Evolutionary conservation across 2,797 vertebrate genomes (phyloP).

Genomic region (Eptatretus atami): DNA sequence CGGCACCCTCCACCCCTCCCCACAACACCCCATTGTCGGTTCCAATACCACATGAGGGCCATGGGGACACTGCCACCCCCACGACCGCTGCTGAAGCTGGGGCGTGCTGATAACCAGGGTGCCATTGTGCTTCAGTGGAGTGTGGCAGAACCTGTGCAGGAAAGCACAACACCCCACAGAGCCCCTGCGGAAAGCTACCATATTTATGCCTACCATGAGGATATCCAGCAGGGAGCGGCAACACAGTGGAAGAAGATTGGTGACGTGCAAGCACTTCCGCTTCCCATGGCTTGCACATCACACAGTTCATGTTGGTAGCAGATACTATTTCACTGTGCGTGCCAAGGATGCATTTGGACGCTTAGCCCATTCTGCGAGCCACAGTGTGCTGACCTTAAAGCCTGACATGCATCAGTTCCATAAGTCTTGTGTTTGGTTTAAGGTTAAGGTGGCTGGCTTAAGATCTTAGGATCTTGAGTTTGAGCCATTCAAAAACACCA

Average conservation of each 20-base stretch:
- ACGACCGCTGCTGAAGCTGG: conserved; percentile 80
- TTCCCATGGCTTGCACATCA: conserved; percentile 95
- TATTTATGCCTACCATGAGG: conserved; percentile 84
- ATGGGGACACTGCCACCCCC: conserved; percentile 46
- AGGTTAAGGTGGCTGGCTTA: no score
- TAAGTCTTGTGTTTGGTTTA: no score
- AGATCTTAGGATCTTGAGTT: no score
- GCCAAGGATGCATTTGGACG: conserved; percentile 83
- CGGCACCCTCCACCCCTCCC: no score
- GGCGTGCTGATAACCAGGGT: conserved; percentile 66
- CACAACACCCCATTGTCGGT: no score
- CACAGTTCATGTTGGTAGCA: conserved; percentile 93
- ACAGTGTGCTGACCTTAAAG: conserved; percentile 77
- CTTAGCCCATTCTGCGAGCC: conserved; percentile 83
- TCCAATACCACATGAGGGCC: conserved; percentile 36
- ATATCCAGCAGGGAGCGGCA: conserved; percentile 28
- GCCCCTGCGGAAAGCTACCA: conserved; percentile 81
- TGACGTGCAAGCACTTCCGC: conserved; percentile 68
- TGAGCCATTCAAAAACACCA: no score
- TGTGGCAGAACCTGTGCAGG: conserved; percentile 49
- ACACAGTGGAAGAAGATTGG: conserved; percentile 95
- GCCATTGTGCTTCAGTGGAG: conserved; percentile 93
- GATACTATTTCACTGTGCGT: conserved; percentile 84
- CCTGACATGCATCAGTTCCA: not conserved
- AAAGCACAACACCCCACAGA: conserved; percentile 17